phyloP scores from a whole-genome alignment of 2,888 invertebrate species.

The Scaptodrosophila latifasciaeformis region DNA sequence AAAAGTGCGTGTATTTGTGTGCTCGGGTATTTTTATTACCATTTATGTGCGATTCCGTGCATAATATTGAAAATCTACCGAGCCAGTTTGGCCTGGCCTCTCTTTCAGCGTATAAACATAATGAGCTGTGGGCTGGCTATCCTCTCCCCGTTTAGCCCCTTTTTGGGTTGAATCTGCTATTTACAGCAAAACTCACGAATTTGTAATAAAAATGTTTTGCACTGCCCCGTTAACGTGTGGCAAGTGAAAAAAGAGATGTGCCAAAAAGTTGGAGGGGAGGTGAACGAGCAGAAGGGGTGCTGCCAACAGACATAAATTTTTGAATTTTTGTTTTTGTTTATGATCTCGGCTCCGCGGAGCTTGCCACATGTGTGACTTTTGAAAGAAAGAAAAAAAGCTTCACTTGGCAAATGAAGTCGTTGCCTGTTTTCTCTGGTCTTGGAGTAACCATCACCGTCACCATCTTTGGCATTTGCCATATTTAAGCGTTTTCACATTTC shows the following conservation, averaged over 20 bases:
- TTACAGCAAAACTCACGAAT: constrained; percentile 69
- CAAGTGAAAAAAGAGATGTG: constrained; percentile 23
- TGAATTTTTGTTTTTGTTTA: constrained; percentile 11
- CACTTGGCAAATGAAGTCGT: not conserved
- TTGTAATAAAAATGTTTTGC: constrained; percentile 67
- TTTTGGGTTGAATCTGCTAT: constrained; percentile 43
- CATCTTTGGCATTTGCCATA: constrained; percentile 36
- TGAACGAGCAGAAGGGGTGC: constrained; percentile 25
- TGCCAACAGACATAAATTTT: constrained; percentile 33
- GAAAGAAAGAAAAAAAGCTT: not conserved
- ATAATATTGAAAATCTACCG: constrained; percentile 42
- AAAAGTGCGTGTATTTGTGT: too few species aligned
- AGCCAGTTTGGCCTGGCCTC: not conserved
- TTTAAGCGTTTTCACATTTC: constrained; percentile 69
- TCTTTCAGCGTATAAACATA: too few species aligned
- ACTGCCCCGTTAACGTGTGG: constrained; percentile 38
- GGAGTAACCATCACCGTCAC: too few species aligned
- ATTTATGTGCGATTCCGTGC: constrained; percentile 40
- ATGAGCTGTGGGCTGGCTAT: too few species aligned
- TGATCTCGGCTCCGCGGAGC: constrained; percentile 12
- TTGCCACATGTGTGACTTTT: not conserved
- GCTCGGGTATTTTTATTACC: constrained; percentile 70
- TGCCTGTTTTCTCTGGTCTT: too few species aligned
- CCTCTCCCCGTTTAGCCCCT: too few species aligned
- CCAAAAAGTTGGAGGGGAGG: constrained; percentile 11